These are phyloP conservation scores for Thalpophila matura DNA, from an alignment of 2,888 invertebrate genomes.

Conservation along the genomic window DNA sequence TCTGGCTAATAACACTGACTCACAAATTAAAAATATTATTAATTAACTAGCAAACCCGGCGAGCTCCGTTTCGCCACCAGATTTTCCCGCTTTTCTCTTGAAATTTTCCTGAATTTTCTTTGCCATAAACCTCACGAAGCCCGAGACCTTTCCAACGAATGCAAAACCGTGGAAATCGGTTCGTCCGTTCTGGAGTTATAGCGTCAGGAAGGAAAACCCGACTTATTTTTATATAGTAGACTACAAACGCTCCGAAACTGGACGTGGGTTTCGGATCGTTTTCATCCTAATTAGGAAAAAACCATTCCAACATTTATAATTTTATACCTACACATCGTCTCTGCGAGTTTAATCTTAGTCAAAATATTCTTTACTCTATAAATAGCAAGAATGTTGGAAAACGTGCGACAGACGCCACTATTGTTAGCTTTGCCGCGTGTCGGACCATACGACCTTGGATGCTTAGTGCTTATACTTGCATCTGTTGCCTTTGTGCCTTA, in stretches of 20 bases:
- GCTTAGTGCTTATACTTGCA: slow-evolving; percentile 54
- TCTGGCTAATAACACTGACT: too few species aligned
- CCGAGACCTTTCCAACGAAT: too few species aligned
- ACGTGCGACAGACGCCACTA: slow-evolving; percentile 67
- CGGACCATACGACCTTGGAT: slow-evolving; percentile 67
- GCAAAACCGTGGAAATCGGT: too few species aligned
- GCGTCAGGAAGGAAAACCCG: too few species aligned
- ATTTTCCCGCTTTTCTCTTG: too few species aligned
- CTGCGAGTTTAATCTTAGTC: slow-evolving; percentile 45
- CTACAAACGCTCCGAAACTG: not conserved
- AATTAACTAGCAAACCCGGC: too few species aligned
- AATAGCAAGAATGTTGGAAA: slow-evolving; percentile 62
- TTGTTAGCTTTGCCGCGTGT: slow-evolving; percentile 73
- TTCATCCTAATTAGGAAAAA: not conserved
- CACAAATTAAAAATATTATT: too few species aligned
- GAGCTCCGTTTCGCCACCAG: too few species aligned
- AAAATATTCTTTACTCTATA: slow-evolving; percentile 55
- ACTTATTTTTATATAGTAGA: not conserved
- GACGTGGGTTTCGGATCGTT: too few species aligned
- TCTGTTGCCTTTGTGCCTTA: slow-evolving; percentile 47
- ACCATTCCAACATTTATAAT: slow-evolving; percentile 5
- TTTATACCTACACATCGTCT: slow-evolving; percentile 14
- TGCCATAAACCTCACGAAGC: too few species aligned
- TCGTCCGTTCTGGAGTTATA: too few species aligned
- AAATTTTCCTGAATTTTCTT: too few species aligned